Evolutionary conservation across 2,797 vertebrate genomes (phyloP).

Genomic region (Phoxinus dragarum): DNA sequence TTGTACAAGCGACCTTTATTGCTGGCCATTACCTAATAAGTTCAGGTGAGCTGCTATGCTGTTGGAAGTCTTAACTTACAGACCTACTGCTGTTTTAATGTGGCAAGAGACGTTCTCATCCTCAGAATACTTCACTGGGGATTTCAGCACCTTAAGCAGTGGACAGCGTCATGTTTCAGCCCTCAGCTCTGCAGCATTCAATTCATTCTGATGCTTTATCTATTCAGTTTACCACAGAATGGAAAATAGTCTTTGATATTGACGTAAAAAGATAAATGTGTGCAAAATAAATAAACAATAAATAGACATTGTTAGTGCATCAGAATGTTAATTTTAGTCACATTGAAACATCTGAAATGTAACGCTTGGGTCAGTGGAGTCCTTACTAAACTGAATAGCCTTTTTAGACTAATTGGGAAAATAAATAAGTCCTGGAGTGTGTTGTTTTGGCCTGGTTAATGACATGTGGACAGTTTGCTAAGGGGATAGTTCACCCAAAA

Average conservation of each 20-base stretch:
- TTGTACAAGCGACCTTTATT: slow-evolving; percentile 57
- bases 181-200: neutral
- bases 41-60: slow-evolving; percentile 33
- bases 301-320: neutral
- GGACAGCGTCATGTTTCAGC: slow-evolving; percentile 57
- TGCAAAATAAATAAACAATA: neutral
- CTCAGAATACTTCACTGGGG: neutral
- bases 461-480: neutral
- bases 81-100: neutral
- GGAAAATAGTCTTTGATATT: neutral
- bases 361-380: too few species aligned
- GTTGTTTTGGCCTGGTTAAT: neutral
- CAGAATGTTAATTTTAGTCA: neutral
- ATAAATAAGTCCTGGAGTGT: too few species aligned
- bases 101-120: slow-evolving; percentile 32
- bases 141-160: slow-evolving; percentile 47
- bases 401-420: neutral
- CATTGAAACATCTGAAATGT: neutral
- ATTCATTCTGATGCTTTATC: neutral
- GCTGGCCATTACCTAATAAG: neutral
- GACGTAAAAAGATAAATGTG: neutral
- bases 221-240: neutral
- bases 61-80: neutral
- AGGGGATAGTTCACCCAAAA: too few species aligned
- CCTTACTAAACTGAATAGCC: too few species aligned